Percentiles rank a stretch among this genome's conserved stretches.
Evolutionary conservation across 2,888 invertebrate species (phyloP).

Genomic region (Nesidiocoris tenuis): DNA sequence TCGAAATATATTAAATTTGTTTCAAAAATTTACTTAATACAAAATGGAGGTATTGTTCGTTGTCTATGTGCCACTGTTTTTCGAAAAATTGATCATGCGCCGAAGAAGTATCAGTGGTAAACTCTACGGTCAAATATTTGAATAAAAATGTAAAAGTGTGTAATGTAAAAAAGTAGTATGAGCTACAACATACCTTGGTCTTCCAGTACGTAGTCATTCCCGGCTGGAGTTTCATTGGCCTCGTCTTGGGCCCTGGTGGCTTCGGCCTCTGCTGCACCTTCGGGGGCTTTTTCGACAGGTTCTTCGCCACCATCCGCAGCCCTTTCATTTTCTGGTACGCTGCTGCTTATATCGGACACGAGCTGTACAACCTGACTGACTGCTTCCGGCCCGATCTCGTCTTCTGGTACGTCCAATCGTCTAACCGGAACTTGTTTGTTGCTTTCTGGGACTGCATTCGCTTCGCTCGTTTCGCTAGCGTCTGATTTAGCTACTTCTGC

Average conservation of each 20-base stretch:
- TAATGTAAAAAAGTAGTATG: too few species aligned
- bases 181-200: neutral
- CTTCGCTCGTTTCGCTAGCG: neutral
- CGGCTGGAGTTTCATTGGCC: neutral
- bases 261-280: neutral
- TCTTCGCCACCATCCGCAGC: neutral
- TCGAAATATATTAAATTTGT: too few species aligned
- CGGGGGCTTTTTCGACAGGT: too few species aligned
- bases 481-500: neutral
- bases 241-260: neutral
- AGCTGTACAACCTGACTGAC: neutral
- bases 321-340: neutral
- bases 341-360: neutral
- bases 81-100: too few species aligned
- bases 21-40: too few species aligned
- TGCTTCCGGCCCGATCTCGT: neutral
- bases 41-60: too few species aligned
- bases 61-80: too few species aligned
- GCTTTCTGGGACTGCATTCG: neutral
- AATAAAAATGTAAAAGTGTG: too few species aligned
- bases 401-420: neutral
- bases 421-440: neutral
- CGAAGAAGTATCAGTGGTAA: too few species aligned
- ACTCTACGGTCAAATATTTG: too few species aligned
- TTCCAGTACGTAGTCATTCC: neutral